phyloP scores from a whole-genome alignment of 2,797 vertebrate species.

The Tarsius wallacei region DNA sequence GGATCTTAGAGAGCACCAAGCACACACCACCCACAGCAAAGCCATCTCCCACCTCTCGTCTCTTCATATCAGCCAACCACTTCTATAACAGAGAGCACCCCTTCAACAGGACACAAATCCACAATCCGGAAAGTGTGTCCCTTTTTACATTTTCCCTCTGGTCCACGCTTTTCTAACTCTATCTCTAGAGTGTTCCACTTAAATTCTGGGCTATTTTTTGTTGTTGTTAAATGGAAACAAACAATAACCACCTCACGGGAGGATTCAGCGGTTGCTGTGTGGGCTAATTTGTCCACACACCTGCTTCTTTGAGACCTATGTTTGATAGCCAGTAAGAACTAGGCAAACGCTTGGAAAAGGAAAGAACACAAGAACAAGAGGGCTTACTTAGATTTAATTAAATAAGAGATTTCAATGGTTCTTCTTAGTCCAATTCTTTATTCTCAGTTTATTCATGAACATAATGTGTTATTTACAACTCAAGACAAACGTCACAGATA shows the following conservation, averaged over 20 bases:
- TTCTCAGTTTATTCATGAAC: slow-evolving; percentile 67
- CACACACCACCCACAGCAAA: not conserved
- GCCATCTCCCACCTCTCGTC: not conserved
- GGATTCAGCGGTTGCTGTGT: not conserved
- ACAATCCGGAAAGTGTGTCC: not conserved
- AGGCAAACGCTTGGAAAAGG: slow-evolving; percentile 32
- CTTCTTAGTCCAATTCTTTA: slow-evolving; percentile 17
- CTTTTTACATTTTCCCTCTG: not conserved
- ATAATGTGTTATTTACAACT: slow-evolving; percentile 46
- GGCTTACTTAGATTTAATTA: slow-evolving; percentile 3
- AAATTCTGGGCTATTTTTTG: not conserved
- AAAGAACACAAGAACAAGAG: not conserved
- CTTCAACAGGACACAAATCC: not conserved
- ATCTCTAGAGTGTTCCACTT: not conserved
- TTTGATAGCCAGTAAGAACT: slow-evolving; percentile 54
- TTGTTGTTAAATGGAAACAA: slow-evolving; percentile 12
- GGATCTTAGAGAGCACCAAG: slow-evolving; percentile 4
- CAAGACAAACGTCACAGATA: slow-evolving; percentile 53
- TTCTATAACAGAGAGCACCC: not conserved
- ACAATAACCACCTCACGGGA: not conserved
- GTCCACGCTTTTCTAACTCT: not conserved
- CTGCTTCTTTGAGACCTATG: not conserved
- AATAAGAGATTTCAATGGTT: not conserved
- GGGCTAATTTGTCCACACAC: not conserved
- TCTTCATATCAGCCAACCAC: not conserved